These are phyloP conservation scores for Adoxophyes honmai DNA, from an alignment of 1,140 invertebrate species.

Conservation along the genomic window DNA sequence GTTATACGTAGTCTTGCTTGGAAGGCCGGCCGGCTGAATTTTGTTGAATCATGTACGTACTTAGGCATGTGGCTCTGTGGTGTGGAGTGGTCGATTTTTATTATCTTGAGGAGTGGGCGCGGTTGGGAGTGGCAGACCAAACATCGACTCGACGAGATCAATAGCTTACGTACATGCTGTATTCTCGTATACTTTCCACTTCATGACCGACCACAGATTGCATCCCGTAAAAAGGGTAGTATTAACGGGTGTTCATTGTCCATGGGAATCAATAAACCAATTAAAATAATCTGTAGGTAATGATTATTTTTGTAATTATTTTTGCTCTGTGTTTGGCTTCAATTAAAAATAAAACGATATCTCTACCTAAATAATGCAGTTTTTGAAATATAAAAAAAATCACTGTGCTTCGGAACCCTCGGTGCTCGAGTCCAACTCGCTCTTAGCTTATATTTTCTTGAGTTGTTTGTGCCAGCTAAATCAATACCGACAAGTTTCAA, in stretches of 20 bases:
- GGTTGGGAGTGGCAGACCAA: constrained; percentile 62
- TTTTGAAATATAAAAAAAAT: no score
- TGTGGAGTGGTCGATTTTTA: constrained; percentile 65
- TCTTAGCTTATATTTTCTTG: no score
- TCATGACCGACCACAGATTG: background rate
- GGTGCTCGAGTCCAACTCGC: no score
- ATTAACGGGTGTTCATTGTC: background rate
- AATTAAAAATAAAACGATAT: no score
- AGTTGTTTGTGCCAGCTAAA: no score
- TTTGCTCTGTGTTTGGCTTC: no score
- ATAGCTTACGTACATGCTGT: constrained; percentile 46
- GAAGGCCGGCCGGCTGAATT: constrained; percentile 1
- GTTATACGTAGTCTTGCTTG: background rate
- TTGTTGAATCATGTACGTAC: constrained; percentile 5
- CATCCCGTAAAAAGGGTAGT: background rate
- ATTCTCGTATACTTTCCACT: constrained; percentile 42
- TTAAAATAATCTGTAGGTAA: no score
- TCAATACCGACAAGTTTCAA: no score
- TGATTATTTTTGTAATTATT: no score
- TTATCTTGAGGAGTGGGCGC: constrained; percentile 62
- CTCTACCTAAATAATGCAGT: no score
- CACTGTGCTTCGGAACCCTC: no score
- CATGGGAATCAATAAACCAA: no score
- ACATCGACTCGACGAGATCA: constrained; percentile 61
- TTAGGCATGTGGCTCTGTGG: constrained; percentile 39